These are phyloP conservation scores for Burhinus bistriatus DNA, from an alignment of 2,113 vertebrate species.

Conservation along the genomic window DNA sequence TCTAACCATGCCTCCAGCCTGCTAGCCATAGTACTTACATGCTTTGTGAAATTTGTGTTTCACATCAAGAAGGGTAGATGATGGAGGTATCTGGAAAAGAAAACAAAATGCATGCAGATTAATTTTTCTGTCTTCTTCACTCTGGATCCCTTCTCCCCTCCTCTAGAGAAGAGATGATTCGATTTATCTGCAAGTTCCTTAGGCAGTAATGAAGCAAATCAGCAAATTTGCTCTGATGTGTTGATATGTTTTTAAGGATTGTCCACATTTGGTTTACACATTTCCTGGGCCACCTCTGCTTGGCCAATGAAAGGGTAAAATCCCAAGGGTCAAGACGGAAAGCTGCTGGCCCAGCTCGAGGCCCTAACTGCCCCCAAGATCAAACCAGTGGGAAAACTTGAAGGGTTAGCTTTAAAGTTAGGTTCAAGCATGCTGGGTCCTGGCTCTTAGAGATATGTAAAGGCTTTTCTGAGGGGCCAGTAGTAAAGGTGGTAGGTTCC, in stretches of 20 bases:
- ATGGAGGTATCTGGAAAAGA: constrained; percentile 75
- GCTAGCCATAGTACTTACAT: constrained; percentile 67
- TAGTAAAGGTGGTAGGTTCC: neutral
- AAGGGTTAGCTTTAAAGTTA: neutral
- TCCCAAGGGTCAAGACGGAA: neutral
- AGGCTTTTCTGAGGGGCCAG: neutral
- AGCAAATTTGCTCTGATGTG: neutral
- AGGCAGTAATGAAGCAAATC: neutral
- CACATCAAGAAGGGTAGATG: constrained; percentile 77
- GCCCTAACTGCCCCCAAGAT: neutral
- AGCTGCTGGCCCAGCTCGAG: neutral
- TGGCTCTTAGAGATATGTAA: neutral
- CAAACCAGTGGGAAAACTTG: neutral
- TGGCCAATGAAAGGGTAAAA: neutral
- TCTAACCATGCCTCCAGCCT: neutral
- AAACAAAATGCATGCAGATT: neutral
- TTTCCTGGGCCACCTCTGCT: neutral
- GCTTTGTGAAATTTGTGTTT: constrained; percentile 82
- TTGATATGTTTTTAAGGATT: neutral
- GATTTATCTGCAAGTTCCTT: neutral
- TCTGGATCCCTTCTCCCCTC: neutral
- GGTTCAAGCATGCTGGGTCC: neutral
- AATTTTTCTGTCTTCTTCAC: neutral
- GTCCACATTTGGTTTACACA: neutral
- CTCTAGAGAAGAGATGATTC: neutral